Base-by-base conservation (phyloP, 1,140 invertebrate species). In the Neodiprion pinetum region DNA sequence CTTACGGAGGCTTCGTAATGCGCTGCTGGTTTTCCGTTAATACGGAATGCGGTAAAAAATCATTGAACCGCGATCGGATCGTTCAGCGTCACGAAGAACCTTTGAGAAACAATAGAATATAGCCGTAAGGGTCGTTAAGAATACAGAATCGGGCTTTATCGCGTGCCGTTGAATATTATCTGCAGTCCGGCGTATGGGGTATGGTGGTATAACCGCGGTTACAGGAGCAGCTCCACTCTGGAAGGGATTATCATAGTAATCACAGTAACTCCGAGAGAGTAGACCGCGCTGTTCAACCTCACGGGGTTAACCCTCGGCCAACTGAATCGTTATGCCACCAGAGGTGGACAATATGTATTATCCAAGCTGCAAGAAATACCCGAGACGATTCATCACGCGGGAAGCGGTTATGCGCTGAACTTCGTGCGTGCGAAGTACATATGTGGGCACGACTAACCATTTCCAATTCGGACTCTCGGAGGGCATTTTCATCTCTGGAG, bases 161-260 rank as follows among this genome's bases (percentile, higher is more conserved):
- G 21, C 21, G 67, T 17, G 23, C 67, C 40, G 40, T 69, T 69
- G 67, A 21, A 69, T 21, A 69, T 47, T 69, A 21, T 69, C 17
- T 69, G 40, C 28, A 40, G 28, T 40, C 17, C 61, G 4, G 61
- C 61, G 12, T 17, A 65, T 7, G 61, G 17, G 61, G 17, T 65
- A 21, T 14, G 17, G 61, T 65, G 61, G 72, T 69, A 69, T 53
- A 72, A 68, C 72, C 74, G 53, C 71, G 74, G 75, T 74, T 77
- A 74, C 67, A 70, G 79, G 72, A 61, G 70, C 75, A 78, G 40
- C 71, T 74, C 70, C 74, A 67, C 1, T 50, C 7, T 40, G 73
- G 71, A 74, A 79, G 77, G 80, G 80, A 81, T 81, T 80, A 81
- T 81, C 80, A 81, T 81, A 76, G 79, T 81, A 81, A 81, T 81